These are phyloP conservation scores for Drosophila meridionalis DNA, from an alignment of 2,888 invertebrate genomes.

Conservation along the genomic window DNA sequence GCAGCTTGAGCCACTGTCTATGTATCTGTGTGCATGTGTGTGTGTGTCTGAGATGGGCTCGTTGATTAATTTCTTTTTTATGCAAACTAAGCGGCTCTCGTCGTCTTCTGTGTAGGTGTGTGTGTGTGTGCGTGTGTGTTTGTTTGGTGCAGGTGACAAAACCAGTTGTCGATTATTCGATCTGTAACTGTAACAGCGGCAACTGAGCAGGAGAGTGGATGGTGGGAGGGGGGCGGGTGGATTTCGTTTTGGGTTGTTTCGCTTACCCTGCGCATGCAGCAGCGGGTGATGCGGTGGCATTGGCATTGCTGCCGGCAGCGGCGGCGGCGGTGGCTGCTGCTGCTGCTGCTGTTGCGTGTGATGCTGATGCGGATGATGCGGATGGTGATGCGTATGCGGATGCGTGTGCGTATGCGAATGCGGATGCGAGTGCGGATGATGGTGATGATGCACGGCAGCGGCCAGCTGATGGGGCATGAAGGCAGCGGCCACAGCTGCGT, in stretches of 20 bases:
- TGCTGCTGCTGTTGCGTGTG: conserved; percentile 22
- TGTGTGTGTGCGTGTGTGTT: background rate
- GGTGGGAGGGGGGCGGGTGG: background rate
- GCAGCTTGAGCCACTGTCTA: conserved; percentile 31
- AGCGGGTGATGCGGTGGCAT: conserved; percentile 80
- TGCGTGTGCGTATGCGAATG: conserved; percentile 32
- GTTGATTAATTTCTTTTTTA: conserved; percentile 74
- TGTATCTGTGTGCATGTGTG: conserved; percentile 5
- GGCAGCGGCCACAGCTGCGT: conserved; percentile 95
- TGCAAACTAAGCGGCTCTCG: conserved; percentile 72
- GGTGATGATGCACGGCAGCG: conserved; percentile 72
- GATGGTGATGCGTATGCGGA: conserved; percentile 41
- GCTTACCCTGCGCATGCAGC: conserved; percentile 85
- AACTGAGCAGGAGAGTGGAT: background rate
- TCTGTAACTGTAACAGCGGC: conserved; percentile 40
- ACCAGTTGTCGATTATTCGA: conserved; percentile 69
- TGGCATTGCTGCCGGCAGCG: conserved; percentile 35
- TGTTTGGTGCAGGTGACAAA: conserved; percentile 65
- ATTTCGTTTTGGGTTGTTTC: background rate
- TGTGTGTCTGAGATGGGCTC: conserved; percentile 31
- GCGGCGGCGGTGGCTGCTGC: conserved; percentile 48
- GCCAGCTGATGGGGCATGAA: conserved; percentile 91
- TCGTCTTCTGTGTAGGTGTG: conserved; percentile 6
- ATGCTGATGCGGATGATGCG: conserved; percentile 43
- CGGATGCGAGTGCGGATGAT: conserved; percentile 45